A percentile compares a stretch with the other conserved stretches of the same genome.
phyloP scores from a whole-genome alignment of 2,113 vertebrate species.

The Austrofundulus limnaeus region DNA sequence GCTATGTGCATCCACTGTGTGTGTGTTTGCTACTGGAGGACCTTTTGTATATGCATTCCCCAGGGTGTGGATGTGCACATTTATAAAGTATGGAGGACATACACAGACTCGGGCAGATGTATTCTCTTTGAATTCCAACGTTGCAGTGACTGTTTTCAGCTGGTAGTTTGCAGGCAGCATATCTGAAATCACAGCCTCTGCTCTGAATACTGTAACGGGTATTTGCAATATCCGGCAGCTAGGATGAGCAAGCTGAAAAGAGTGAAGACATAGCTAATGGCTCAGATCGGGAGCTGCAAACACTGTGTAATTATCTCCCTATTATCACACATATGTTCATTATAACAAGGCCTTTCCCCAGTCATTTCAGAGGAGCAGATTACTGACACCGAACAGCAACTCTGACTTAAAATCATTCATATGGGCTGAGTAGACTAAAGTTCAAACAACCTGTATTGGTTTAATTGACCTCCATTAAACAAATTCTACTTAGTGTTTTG shows the following conservation, averaged over 20 bases:
- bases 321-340: constrained; percentile 72
- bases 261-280: constrained; percentile 51
- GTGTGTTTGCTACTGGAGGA: constrained; percentile 61
- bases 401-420: constrained; percentile 29
- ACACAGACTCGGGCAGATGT: constrained; percentile 13
- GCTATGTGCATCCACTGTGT: constrained; percentile 79
- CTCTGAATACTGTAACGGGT: not conserved
- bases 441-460: constrained; percentile 9
- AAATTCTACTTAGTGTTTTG: not conserved
- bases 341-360: constrained; percentile 68
- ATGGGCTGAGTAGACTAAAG: constrained; percentile 27
- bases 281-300: constrained; percentile 62
- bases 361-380: constrained; percentile 37
- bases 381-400: constrained; percentile 24
- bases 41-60: constrained; percentile 52
- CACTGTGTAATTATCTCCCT: constrained; percentile 71
- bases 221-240: constrained; percentile 2
- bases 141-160: constrained; percentile 34
- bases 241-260: constrained; percentile 20
- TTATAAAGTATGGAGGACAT: constrained; percentile 44
- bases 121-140: constrained; percentile 34
- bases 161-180: constrained; percentile 7
- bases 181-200: constrained; percentile 12
- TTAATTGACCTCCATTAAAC: not conserved
- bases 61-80: constrained; percentile 47